Evolutionary conservation across 64 coral and sea anemone genomes (phyloP), one percentile per base, ranked within the genome.

Genomic region (Anthopleura sola): DNA sequence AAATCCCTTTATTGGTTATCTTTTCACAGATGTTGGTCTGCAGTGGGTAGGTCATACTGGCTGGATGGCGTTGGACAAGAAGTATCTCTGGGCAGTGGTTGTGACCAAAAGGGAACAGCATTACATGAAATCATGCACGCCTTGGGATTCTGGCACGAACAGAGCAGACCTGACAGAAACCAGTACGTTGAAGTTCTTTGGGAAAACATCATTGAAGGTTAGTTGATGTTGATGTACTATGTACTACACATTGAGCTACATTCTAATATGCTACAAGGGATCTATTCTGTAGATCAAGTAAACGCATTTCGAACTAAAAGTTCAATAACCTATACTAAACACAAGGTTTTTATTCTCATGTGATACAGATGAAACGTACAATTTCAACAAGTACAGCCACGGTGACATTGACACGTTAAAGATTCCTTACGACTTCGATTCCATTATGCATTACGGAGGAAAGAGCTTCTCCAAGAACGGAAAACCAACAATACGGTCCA

Each of bases 371-470:
- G 90, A 95, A 55, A 89, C 84, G 24, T 51, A 88, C 40, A 95
- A 95, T 64, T 95, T 95, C 39, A 92, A 95, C 86, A 95, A 95
- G 60, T 95, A 95, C 77, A 86, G 56, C 51, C 93, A 91, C 49
- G 75, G 82, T 5, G 86, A 88, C 24, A 95, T 95, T 23, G 93
- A 95, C 57, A 49, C 46, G 24, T 90, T 95, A 3, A 68, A 95
- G 86, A 78, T 97, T 39, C 95, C 95, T 17, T 97, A 97, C 60
- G 95, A 97, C 69, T 97, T 88, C 40, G 84, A 97, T 46, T 97
- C 95, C 20, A 93, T 97, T 60, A 97, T 97, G 95, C 95, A 97
- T 68, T 97, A 97, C 81, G 95, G 95, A 7, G 49, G 31, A 10
- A 87, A 88, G 14, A 97, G 95, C 57, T 97, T 97, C 64, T 87